Percentiles rank a stretch among this genome's conserved stretches.
Conservation (phyloP, 2,888 invertebrate genomes). For the Agelastica alni region DNA sequence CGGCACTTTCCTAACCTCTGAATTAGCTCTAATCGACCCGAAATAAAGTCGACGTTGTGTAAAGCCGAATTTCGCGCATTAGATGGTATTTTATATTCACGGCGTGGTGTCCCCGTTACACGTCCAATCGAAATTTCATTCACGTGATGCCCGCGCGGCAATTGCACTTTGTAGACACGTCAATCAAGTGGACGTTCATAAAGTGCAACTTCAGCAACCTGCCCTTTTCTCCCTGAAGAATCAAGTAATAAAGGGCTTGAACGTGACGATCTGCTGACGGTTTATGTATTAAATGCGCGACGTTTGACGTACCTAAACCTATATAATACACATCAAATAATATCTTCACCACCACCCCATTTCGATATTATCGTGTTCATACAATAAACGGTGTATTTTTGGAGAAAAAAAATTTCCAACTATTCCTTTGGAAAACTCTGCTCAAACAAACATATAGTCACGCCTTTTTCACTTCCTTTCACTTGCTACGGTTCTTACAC, state of each 20-base stretch:
- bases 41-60: slow-evolving; percentile 6
- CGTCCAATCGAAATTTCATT: slow-evolving; percentile 39
- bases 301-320: no score
- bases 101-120: slow-evolving; percentile 7
- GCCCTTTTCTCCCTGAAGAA: slow-evolving; percentile 19
- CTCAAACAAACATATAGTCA: no score
- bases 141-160: slow-evolving; percentile 33
- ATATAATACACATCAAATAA: no score
- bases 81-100: slow-evolving; percentile 22
- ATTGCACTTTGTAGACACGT: slow-evolving; percentile 40
- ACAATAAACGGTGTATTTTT: no score
- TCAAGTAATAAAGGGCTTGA: slow-evolving; percentile 13
- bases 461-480: no score
- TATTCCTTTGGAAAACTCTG: no score
- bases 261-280: slow-evolving; percentile 2
- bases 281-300: no score
- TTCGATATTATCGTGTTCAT: no score
- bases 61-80: slow-evolving; percentile 9
- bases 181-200: slow-evolving; percentile 43
- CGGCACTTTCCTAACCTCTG: slow-evolving; percentile 5
- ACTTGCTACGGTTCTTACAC: no score
- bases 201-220: slow-evolving; percentile 30
- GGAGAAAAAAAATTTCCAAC: no score
- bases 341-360: no score
- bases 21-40: slow-evolving; percentile 5